Percentiles rank a stretch among this genome's conserved stretches.
Evolutionary conservation across 2,113 vertebrate species (phyloP).

Genomic region (Muscicapa adusta): DNA sequence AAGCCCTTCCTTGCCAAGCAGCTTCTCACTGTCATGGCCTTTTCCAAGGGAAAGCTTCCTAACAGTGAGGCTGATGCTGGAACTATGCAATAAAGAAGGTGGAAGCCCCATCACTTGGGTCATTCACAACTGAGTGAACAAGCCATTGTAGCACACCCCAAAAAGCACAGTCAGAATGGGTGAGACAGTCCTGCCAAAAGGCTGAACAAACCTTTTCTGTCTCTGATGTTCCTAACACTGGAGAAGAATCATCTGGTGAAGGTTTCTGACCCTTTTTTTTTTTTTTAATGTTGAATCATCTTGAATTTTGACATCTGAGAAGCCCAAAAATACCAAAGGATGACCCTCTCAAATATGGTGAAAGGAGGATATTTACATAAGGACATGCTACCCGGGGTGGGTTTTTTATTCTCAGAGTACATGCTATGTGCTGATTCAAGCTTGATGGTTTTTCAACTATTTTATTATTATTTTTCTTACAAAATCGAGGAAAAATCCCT

Average conservation of each 20-base stretch:
- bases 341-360: neutral
- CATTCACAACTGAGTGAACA: slow-evolving; percentile 12
- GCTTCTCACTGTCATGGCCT: neutral
- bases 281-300: neutral
- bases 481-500: neutral
- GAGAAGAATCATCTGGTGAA: neutral
- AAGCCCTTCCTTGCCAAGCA: slow-evolving; percentile 1
- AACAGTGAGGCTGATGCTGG: neutral
- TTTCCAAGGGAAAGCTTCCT: neutral
- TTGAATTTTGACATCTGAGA: slow-evolving; percentile 21
- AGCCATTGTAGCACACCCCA: neutral
- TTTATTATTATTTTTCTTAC: neutral
- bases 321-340: neutral
- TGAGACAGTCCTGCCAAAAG: neutral
- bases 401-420: neutral
- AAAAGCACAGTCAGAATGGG: neutral
- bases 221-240: neutral
- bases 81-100: neutral
- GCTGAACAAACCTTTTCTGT: slow-evolving; percentile 8
- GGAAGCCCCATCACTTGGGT: neutral
- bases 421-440: slow-evolving; percentile 9
- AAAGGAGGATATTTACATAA: neutral
- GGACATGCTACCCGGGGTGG: neutral
- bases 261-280: neutral
- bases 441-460: slow-evolving; percentile 9